Evolutionary conservation across 2,113 vertebrate genomes (phyloP).

Genomic region (Cryptotis parvus): DNA sequence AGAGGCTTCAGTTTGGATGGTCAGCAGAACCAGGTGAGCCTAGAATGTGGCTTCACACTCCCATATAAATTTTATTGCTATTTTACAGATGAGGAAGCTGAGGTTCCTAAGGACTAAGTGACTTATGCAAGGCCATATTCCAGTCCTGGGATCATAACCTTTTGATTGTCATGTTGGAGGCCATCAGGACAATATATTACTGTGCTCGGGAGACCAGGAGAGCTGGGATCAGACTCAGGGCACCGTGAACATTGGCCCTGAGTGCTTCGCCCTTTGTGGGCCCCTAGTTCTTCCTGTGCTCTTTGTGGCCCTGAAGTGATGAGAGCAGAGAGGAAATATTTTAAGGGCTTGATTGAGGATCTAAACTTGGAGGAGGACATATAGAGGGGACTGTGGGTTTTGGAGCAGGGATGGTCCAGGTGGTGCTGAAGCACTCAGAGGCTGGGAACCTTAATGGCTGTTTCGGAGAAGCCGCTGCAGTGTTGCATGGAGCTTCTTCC

Average conservation of each 20-base stretch:
- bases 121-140: neutral
- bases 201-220: too few species aligned
- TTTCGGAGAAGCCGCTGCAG: neutral
- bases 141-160: neutral
- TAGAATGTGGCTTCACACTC: too few species aligned
- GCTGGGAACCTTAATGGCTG: neutral
- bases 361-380: neutral
- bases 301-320: neutral
- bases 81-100: slow-evolving; percentile 31
- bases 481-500: too few species aligned
- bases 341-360: neutral
- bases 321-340: neutral
- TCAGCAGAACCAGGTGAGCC: neutral
- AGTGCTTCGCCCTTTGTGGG: too few species aligned
- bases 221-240: too few species aligned
- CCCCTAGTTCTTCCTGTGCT: neutral
- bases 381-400: neutral
- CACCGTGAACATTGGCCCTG: too few species aligned
- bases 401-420: neutral
- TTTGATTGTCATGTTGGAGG: neutral
- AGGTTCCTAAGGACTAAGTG: slow-evolving; percentile 1
- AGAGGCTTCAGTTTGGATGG: neutral
- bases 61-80: neutral
- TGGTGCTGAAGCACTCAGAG: neutral
- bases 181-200: too few species aligned